Evolutionary conservation across 2,888 invertebrate species (phyloP), one percentile per base, ranked within the genome.

Genomic region (Parthenolecanium corni): DNA sequence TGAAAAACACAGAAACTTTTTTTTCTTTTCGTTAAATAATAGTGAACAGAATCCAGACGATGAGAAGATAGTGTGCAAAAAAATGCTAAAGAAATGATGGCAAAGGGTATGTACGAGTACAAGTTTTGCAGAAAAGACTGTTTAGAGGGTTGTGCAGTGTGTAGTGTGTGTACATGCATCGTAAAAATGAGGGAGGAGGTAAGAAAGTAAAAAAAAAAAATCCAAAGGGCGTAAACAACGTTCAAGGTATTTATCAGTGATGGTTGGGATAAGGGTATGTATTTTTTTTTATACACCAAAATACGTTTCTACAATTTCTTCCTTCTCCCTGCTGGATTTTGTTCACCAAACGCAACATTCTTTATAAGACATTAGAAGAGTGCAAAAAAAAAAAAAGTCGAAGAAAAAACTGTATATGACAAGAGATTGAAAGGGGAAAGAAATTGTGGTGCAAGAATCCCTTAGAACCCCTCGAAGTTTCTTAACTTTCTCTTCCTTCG

Each of bases 241-340:
- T 53, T 38, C 40, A 40, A 53, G 53, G 53, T 53, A 53, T 53
- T 53, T 53, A 53, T 53, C 53, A 40, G 40, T 23, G 40, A 53
- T 40, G 40, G 53, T 53, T 52, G 31, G 9, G 31, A 31, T 31
- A 31, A 31, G 31, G 31, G 31, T 31, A 31, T 6, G 5, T 31
- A 31, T 31, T 31, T 31, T 31, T 31, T 31, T 31, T 31, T 53
- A 23, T 53, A 40, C 40, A 53, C 38, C 53, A 40, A 53, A 38
- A 40, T 53, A 53, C 53, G 40, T 53, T 53, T 53, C 53, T 12
- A 52, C 21, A 31, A 31, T 24, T 52, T 12, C 12, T 4, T 36
- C 31, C 14, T 18, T 14, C 18, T 44, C 44, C 18, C 44, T 44
- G 44, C 18, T 4, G 44, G 16, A 9, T 20, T n/a, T 51, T 51